Evolutionary conservation across 2,797 vertebrate species (phyloP).

Genomic region (Oreochromis grahami): DNA sequence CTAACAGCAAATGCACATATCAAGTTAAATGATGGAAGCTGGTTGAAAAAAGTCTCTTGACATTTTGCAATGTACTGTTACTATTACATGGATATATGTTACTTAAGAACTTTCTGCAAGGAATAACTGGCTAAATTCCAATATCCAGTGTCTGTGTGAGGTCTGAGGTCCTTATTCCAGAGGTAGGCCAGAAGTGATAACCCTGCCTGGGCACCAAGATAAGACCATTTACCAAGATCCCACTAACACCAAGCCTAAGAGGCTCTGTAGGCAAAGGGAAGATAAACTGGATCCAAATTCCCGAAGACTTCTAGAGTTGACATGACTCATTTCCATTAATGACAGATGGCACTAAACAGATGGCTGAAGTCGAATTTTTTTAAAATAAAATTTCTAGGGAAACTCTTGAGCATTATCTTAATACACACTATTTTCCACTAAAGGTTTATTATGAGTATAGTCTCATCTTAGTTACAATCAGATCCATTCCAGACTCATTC

Average conservation of each 20-base stretch:
- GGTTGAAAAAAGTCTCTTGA: neutral
- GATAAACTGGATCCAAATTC: slow-evolving; percentile 58
- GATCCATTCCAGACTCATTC: neutral
- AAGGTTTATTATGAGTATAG: neutral
- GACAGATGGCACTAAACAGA: slow-evolving; percentile 25
- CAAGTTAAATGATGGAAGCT: neutral
- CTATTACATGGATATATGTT: neutral
- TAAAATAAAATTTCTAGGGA: neutral
- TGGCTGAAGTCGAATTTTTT: neutral
- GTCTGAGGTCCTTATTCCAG: slow-evolving; percentile 49
- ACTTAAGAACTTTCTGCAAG: neutral
- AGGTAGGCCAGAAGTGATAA: slow-evolving; percentile 66
- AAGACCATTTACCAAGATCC: slow-evolving; percentile 58
- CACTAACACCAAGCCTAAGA: slow-evolving; percentile 46
- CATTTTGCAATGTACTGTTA: neutral
- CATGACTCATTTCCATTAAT: slow-evolving; percentile 39
- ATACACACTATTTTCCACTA: neutral
- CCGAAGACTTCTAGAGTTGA: slow-evolving; percentile 24
- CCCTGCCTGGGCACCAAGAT: slow-evolving; percentile 55
- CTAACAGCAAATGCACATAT: slow-evolving; percentile 8
- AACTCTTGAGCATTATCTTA: neutral
- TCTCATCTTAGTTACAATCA: neutral
- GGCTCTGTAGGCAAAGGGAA: slow-evolving; percentile 25
- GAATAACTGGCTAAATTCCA: neutral
- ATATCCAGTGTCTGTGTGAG: slow-evolving; percentile 52